phyloP scores from a whole-genome alignment of 1,140 invertebrate species.

The Andrena cerasifolii region DNA sequence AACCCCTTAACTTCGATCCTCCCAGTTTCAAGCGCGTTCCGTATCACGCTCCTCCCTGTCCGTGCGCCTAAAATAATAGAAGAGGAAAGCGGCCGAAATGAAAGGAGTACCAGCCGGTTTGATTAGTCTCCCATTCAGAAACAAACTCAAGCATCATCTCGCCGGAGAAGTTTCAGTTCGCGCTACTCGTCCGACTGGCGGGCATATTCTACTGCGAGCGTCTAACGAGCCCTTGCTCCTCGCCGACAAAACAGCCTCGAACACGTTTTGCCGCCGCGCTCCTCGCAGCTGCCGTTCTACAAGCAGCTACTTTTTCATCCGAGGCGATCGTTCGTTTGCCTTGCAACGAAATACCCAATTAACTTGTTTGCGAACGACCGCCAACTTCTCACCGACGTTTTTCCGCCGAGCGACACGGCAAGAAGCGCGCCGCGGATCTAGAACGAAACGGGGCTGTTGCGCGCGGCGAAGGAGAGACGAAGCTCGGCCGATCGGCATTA shows the following conservation, averaged over 20 bases:
- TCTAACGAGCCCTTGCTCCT: constrained; percentile 38
- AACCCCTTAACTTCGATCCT: too few relatives aligned
- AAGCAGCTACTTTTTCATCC: too few relatives aligned
- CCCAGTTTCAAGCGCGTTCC: too few relatives aligned
- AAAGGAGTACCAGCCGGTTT: constrained; percentile 5
- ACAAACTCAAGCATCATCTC: background rate
- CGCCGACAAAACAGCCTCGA: background rate
- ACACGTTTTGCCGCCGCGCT: too few relatives aligned
- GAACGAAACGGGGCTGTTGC: too few relatives aligned
- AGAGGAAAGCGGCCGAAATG: background rate
- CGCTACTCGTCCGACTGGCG: constrained; percentile 19
- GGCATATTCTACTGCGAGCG: constrained; percentile 1
- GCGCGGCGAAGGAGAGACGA: background rate
- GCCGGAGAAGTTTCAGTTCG: background rate
- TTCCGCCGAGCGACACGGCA: too few relatives aligned
- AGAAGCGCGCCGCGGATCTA: too few relatives aligned
- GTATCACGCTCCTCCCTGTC: too few relatives aligned
- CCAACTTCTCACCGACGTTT: too few relatives aligned
- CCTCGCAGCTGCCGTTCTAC: too few relatives aligned
- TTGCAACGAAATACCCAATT: background rate
- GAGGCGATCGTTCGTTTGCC: too few relatives aligned
- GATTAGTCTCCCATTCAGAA: constrained; percentile 32
- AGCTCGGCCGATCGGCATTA: background rate
- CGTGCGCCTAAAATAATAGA: background rate
- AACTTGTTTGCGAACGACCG: too few relatives aligned